Evolutionary conservation across 1,140 invertebrate species (phyloP), one percentile per base, ranked within the genome.

Genomic region (Hydropsyche tenuis): DNA sequence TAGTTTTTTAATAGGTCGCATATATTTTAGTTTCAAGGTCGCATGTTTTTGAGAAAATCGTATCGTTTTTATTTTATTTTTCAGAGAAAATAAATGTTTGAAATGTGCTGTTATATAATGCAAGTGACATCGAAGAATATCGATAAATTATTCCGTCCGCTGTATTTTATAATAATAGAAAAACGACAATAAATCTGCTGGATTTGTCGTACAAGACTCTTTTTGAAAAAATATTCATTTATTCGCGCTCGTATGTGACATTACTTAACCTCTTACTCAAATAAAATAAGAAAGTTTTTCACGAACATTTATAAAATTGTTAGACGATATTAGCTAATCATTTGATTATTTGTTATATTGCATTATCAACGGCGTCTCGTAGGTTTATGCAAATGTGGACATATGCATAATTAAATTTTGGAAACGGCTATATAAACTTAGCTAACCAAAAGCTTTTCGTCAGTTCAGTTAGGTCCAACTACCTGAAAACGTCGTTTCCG

Each of bases 261-360:
- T 70, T 70, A 37, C 68, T 43, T 42, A 70, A 70, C 43, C 46
- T 73, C 23, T 45, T 69, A 43, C 46, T 53, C 64, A 69, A 53
- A 70, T 63, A 63, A 69, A 64, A 69, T 64, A 53, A 69, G 66
- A 74, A 69, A 74, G 65, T 74, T 74, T 71, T 74, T 70, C 66
- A 63, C 51, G 43, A 56, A 69, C 16, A 25, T 70, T 16, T n/a
- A 69, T n/a, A 65, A 73, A 66, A 42, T 73, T 53, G 62, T 63
- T 45, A 63, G 51, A 73, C 62, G 46, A 69, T 64, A 63, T 74
- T 74, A 70, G 53, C 73, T 53, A 74, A 74, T 74, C 66, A 70
- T 62, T 37, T 62, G 56, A 70, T 64, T 70, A 64, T 74, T 74
- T 74, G 73, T 62, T 51, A 74, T 22, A n/a, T 74, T 74, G 73